A percentile compares a stretch with the other conserved stretches of the same genome.
phyloP scores from a whole-genome alignment of 2,113 vertebrate species.

The Bubo bubo region DNA sequence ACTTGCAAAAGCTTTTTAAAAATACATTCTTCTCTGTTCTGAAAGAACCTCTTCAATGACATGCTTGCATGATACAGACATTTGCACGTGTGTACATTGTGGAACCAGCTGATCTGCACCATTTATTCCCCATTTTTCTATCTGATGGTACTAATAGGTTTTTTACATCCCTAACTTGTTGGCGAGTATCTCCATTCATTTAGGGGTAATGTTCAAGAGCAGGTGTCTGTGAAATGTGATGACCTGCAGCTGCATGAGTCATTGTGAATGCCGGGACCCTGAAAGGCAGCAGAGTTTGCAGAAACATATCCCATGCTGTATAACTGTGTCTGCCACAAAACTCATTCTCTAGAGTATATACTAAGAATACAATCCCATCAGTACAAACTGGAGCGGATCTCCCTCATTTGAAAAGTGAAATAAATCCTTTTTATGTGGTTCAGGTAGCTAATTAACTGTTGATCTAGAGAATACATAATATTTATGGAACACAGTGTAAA shows the following conservation, averaged over 20 bases:
- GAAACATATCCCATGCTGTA: rapidly evolving
- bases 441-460: background rate
- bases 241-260: background rate
- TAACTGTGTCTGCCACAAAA: background rate
- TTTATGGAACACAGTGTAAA: background rate
- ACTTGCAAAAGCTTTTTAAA: background rate
- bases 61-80: rapidly evolving
- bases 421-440: background rate
- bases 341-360: background rate
- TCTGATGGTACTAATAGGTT: background rate
- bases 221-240: background rate
- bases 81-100: background rate
- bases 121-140: background rate
- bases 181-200: background rate
- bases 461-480: background rate
- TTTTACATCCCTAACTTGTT: background rate
- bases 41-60: background rate
- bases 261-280: background rate
- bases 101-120: background rate
- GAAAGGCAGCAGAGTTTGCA: background rate
- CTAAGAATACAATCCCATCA: background rate
- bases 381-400: background rate
- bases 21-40: background rate
- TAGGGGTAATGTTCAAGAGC: background rate
- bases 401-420: background rate